Evolutionary conservation across 1,140 invertebrate genomes (phyloP).

Genomic region (Druon quercuslanigerum): DNA sequence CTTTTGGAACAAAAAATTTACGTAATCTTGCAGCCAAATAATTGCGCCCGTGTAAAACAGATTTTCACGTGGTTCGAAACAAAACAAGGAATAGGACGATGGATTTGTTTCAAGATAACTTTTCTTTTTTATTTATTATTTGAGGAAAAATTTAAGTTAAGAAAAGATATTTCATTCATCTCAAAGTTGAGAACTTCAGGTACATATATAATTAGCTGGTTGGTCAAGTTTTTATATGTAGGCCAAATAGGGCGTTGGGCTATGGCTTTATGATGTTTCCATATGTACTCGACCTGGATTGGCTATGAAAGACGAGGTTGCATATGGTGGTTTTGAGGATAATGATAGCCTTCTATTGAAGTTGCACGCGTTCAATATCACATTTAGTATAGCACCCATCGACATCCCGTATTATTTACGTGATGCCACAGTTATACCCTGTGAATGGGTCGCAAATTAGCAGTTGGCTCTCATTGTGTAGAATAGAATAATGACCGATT

Average conservation of each 20-base stretch:
- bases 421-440: slow-evolving; percentile 44
- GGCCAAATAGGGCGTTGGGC: slow-evolving; percentile 47
- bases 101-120: no score
- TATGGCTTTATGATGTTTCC: slow-evolving; percentile 43
- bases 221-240: slow-evolving; percentile 44
- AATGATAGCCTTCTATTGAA: slow-evolving; percentile 49
- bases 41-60: no score
- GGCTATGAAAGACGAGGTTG: slow-evolving; percentile 53
- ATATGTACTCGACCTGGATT: slow-evolving; percentile 37
- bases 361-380: slow-evolving; percentile 49
- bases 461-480: slow-evolving; percentile 38
- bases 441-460: slow-evolving; percentile 39
- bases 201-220: slow-evolving; percentile 9
- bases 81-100: no score
- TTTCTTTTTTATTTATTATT: no score
- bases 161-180: neutral
- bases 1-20: no score
- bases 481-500: slow-evolving; percentile 34
- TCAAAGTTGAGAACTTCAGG: slow-evolving; percentile 39
- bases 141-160: slow-evolving; percentile 38
- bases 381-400: slow-evolving; percentile 50
- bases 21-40: no score
- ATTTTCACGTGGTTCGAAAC: no score
- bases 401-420: slow-evolving; percentile 45
- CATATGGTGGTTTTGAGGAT: slow-evolving; percentile 51